Evolutionary conservation across 2,113 vertebrate genomes (phyloP).

Genomic region (Bos taurus): DNA sequence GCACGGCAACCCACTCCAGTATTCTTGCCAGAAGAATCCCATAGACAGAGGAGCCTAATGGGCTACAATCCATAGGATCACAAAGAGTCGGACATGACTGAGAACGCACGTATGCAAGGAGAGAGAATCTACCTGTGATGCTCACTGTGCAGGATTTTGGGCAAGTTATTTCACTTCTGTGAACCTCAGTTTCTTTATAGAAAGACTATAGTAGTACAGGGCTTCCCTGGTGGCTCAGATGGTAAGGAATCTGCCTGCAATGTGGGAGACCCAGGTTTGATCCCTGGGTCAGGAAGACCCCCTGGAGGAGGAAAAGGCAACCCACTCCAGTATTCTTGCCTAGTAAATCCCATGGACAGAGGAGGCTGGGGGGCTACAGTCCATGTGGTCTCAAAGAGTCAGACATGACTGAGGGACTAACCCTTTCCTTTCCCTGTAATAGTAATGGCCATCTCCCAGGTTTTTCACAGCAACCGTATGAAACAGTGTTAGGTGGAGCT

Average conservation of each 20-base stretch:
- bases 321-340: background rate
- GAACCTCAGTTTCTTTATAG: background rate
- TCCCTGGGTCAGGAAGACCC: background rate
- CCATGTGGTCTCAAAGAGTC: rapidly evolving
- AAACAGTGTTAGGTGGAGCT: background rate
- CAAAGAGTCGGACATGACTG: background rate
- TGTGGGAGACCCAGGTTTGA: background rate
- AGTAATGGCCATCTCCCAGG: background rate
- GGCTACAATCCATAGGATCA: background rate
- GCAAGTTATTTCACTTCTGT: background rate
- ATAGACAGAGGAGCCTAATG: background rate
- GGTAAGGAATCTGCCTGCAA: background rate
- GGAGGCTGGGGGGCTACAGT: background rate
- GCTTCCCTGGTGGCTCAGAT: background rate
- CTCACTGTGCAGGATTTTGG: background rate
- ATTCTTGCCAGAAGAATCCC: background rate
- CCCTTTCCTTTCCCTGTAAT: background rate
- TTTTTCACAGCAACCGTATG: background rate
- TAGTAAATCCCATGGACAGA: background rate
- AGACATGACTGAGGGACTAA: background rate
- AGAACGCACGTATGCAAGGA: rapidly evolving
- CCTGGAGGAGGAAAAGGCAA: background rate
- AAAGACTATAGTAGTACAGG: background rate
- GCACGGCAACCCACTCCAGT: background rate
- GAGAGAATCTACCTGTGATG: background rate